Conservation (phyloP, 2,113 vertebrate species). For the Toxostoma redivivum region DNA sequence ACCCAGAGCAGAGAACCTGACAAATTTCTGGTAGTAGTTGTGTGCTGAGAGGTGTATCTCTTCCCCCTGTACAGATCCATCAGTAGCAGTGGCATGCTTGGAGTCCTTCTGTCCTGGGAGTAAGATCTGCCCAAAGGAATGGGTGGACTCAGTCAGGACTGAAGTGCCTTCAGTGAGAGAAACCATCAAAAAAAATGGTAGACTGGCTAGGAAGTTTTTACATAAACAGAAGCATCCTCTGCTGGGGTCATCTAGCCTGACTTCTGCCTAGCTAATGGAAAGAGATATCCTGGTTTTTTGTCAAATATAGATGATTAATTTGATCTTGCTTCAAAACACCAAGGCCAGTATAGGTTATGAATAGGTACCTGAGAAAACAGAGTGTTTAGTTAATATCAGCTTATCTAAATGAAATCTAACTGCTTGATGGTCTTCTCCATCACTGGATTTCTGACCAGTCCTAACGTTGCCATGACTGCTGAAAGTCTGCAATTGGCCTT, state of each 20-base stretch:
- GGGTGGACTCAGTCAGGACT: accelerated
- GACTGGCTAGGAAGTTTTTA: not conserved
- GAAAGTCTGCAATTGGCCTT: not conserved
- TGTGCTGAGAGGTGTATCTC: not conserved
- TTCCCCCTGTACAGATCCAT: accelerated
- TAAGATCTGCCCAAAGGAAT: not conserved
- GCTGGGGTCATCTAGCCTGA: not conserved
- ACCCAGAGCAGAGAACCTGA: not conserved
- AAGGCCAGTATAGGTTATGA: not conserved
- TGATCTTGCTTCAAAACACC: not conserved
- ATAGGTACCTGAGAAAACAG: not conserved
- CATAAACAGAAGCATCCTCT: not conserved
- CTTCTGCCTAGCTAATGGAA: not conserved
- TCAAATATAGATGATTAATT: not conserved
- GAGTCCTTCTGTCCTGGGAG: not conserved
- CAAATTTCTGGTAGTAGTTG: not conserved
- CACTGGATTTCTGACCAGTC: not conserved
- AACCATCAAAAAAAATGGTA: not conserved
- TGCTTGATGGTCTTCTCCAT: not conserved
- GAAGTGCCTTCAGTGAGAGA: not conserved
- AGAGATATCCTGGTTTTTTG: not conserved
- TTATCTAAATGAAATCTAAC: not conserved
- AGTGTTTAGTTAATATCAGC: not conserved
- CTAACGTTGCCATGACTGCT: not conserved
- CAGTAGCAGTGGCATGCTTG: not conserved